These are phyloP conservation scores for Tragulus kanchil DNA, from an alignment of 2,113 vertebrate species.

Conservation along the genomic window DNA sequence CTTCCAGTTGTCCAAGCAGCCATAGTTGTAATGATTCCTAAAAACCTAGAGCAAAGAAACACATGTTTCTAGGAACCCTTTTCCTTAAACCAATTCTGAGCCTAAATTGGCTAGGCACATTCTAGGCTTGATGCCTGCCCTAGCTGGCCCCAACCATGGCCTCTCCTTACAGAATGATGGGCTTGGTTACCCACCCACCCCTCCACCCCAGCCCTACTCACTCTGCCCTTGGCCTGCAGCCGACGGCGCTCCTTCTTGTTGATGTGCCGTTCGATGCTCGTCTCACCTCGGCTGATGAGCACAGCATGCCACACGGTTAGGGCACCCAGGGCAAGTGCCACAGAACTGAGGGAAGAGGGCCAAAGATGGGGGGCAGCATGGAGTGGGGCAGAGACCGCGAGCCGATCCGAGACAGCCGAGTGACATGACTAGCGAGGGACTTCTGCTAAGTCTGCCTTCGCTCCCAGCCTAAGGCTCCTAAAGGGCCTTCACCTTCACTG, in stretches of 20 bases:
- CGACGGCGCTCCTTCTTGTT: slow-evolving; percentile 94
- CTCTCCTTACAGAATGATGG: not conserved
- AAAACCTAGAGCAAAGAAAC: slow-evolving; percentile 90
- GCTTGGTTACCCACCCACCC: not conserved
- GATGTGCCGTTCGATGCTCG: slow-evolving; percentile 97
- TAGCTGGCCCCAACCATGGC: not conserved
- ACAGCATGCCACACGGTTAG: slow-evolving; percentile 96
- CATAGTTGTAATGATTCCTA: slow-evolving; percentile 95
- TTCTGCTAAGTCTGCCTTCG: not conserved
- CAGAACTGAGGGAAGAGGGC: slow-evolving; percentile 90
- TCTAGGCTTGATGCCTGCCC: not conserved
- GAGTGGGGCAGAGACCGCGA: not conserved
- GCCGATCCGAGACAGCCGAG: not conserved
- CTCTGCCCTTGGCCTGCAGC: slow-evolving; percentile 92
- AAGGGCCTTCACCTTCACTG: not conserved
- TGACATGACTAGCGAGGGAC: not conserved
- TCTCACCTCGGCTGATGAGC: slow-evolving; percentile 97
- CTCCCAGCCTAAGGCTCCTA: not conserved
- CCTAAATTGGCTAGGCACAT: not conserved
- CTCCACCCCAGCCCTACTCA: slow-evolving; percentile 81
- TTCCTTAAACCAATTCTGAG: not conserved
- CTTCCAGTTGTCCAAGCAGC: slow-evolving; percentile 97
- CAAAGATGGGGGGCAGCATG: not conserved
- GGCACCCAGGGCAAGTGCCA: slow-evolving; percentile 93
- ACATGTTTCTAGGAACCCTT: slow-evolving; percentile 33